Conservation (phyloP, 2,888 invertebrate species). For the Synergus itoensis region DNA sequence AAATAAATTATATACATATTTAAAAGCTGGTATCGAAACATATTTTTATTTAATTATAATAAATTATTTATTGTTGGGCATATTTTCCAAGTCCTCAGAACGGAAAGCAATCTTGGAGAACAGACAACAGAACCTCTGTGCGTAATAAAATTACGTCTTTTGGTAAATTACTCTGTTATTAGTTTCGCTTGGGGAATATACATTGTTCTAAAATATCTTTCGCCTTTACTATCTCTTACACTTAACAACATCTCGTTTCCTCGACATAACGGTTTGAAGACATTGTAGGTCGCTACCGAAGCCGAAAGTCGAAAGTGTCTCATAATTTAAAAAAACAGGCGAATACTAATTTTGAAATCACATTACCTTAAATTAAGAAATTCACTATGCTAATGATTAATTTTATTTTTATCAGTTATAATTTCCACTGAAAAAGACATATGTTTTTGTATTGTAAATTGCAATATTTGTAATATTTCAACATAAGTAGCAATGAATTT, state of each 20-base stretch:
- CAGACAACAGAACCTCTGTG: not conserved
- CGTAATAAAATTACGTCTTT: slow-evolving; percentile 38
- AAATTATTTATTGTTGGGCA: not conserved
- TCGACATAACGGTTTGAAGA: not conserved
- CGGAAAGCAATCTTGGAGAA: not conserved
- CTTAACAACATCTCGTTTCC: not conserved
- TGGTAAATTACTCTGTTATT: slow-evolving; percentile 30
- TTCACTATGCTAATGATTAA: no score
- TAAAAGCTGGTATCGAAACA: not conserved
- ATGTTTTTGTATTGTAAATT: not conserved
- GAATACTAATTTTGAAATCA: not conserved
- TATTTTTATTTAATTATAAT: not conserved
- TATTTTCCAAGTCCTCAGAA: not conserved
- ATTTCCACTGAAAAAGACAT: not conserved
- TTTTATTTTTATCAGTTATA: no score
- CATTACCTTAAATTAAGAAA: not conserved
- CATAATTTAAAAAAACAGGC: not conserved
- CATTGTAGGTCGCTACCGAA: slow-evolving; percentile 9
- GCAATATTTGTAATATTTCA: not conserved
- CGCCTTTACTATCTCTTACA: not conserved
- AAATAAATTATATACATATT: no score
- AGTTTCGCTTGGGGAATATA: not conserved
- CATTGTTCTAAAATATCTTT: not conserved
- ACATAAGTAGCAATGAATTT: not conserved
- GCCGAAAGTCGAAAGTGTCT: slow-evolving; percentile 6